Conservation (phyloP, 2,797 vertebrate species). For the Morus bassanus region DNA sequence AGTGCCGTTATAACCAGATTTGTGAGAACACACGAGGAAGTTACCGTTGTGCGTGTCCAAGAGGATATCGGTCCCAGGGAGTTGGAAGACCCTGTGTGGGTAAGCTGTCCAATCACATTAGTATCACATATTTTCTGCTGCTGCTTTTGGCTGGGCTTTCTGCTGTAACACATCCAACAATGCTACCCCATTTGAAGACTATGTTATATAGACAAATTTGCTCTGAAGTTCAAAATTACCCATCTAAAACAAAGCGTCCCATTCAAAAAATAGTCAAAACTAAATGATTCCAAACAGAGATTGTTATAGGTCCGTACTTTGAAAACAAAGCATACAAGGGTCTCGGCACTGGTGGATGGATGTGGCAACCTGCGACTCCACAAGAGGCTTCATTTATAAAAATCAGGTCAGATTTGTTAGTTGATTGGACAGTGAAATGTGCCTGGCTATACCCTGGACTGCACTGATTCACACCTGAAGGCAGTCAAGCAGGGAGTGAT, state of each 20-base stretch:
- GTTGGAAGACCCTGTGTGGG: constrained; percentile 87
- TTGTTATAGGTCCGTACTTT: fast-evolving
- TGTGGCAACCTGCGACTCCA: background rate
- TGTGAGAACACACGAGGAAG: constrained; percentile 94
- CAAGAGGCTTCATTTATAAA: background rate
- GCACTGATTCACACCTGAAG: background rate
- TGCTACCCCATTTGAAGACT: background rate
- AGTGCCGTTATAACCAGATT: constrained; percentile 93
- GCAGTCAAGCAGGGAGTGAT: background rate
- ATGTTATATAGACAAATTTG: background rate
- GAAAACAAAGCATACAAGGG: background rate
- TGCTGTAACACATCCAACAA: background rate
- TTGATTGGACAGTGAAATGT: background rate
- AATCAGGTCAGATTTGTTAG: background rate
- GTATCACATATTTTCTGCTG: background rate
- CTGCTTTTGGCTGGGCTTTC: background rate
- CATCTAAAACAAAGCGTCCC: background rate
- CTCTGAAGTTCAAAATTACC: background rate
- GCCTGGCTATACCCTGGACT: background rate
- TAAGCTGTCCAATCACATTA: constrained; percentile 71
- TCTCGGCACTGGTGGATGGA: background rate
- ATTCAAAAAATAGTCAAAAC: background rate
- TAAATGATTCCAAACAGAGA: background rate
- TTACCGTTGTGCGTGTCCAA: constrained; percentile 91
- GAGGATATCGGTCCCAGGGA: constrained; percentile 89